Evolutionary conservation across 1,140 invertebrate genomes (phyloP), one percentile per base, ranked within the genome.

Genomic region (Conus betulinus): DNA sequence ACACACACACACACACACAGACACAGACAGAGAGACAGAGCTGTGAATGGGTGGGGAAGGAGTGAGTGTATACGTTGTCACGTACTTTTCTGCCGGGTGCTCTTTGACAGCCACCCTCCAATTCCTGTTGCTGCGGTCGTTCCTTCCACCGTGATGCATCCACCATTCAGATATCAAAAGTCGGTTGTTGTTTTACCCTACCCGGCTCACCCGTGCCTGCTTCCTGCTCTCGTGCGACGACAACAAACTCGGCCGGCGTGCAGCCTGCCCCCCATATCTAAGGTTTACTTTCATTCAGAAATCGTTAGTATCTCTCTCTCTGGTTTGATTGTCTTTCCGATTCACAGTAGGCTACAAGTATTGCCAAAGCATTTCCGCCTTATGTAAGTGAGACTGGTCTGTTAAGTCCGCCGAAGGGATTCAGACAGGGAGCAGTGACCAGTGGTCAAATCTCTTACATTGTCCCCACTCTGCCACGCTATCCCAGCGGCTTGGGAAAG

Each of bases 201-300:
- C 67, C 20, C 7, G 17, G 67, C 67, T 20, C 67, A n/a, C 67
- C 20, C 11, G 23, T 11, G 67, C 67, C 20, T n/a, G 67, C 67
- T 71, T 71, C 67, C 67, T 71, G 67, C 67, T 71, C 67, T 7
- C 15, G 6, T n/a, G 20, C 7, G 23, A 23, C 7, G 23, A 23
- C 67, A 71, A 71, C 67, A 71, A 71, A 71, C 20, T 23, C 1
- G 6, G 13, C 67, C 67, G 23, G 11, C 20, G 6, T 71, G 67
- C 67, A 71, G 20, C 67, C 67, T 23, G 67, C 0, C 11, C 2
- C 67, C 67, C 67, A 23, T 0, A 17, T 10, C 7, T 71, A 20
- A 71, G 20, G 67, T 71, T 71, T 71, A 71, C 67, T 71, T 71
- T 71, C 67, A 71, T 71, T 71, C 67, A 71, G 17, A 23, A 71